Evolutionary conservation across 2,113 vertebrate genomes (phyloP).

Genomic region (Eptatretus burgeri): DNA sequence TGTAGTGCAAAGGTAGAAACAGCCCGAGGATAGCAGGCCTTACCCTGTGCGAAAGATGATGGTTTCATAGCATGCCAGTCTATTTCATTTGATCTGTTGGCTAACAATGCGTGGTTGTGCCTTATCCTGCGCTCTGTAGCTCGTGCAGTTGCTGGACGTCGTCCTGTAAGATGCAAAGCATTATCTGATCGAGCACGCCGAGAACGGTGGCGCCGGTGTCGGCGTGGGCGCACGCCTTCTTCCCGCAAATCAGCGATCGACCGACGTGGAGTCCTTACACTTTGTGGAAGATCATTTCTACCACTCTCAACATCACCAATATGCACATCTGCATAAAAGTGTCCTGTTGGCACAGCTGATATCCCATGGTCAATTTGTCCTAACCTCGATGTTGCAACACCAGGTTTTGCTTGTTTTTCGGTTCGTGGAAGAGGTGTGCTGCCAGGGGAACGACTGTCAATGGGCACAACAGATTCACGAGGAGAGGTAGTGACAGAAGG

Average conservation of each 20-base stretch:
- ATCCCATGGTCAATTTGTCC: no score
- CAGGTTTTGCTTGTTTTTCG: constrained; percentile 46
- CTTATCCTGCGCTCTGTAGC: neutral
- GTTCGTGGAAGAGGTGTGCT: constrained; percentile 28
- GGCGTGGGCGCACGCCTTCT: constrained; percentile 33
- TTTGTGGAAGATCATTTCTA: neutral
- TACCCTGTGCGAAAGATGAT: constrained; percentile 43
- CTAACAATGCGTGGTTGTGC: neutral
- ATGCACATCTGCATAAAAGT: neutral
- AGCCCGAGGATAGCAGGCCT: constrained; percentile 19
- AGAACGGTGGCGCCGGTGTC: constrained; percentile 32
- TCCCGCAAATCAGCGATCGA: constrained; percentile 27
- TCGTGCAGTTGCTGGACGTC: neutral
- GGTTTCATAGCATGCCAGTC: constrained; percentile 33
- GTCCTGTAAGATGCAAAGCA: constrained; percentile 47
- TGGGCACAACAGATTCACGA: neutral
- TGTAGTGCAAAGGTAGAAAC: constrained; percentile 79
- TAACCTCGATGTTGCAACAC: constrained; percentile 17
- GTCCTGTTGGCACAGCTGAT: no score
- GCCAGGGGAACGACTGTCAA: constrained; percentile 28
- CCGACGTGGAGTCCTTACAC: neutral
- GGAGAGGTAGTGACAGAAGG: neutral
- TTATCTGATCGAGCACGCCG: constrained; percentile 76
- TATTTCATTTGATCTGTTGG: constrained; percentile 23
- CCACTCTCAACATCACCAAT: neutral